Evolutionary conservation across 2,888 invertebrate species (phyloP).

Genomic region (Tholera decimalis): DNA sequence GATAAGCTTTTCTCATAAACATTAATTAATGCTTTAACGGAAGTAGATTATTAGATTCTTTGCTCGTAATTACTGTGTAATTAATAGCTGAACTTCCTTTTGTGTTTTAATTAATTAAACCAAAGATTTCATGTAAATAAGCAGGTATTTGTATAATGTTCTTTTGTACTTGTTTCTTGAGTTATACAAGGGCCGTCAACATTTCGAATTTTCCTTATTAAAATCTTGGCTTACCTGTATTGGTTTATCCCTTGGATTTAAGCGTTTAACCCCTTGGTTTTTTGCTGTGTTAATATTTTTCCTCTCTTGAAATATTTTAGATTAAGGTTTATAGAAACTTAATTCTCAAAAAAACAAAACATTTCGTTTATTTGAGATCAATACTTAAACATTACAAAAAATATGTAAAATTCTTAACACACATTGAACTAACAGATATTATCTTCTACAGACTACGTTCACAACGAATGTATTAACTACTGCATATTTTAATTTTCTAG

Average conservation of each 20-base stretch:
- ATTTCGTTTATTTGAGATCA: too few relatives aligned
- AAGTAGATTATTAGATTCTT: constrained; percentile 44
- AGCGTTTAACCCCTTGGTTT: not conserved
- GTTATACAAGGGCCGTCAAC: constrained; percentile 6
- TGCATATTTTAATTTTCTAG: constrained; percentile 36
- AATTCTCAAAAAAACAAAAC: too few relatives aligned
- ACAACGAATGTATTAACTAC: constrained; percentile 3
- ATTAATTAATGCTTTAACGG: constrained; percentile 54
- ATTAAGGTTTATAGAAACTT: too few relatives aligned
- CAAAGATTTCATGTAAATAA: constrained; percentile 46
- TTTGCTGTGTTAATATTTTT: not conserved
- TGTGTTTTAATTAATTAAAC: constrained; percentile 55
- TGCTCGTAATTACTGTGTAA: constrained; percentile 40
- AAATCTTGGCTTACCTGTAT: constrained; percentile 14
- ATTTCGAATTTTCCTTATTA: constrained; percentile 42
- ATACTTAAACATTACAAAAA: too few relatives aligned
- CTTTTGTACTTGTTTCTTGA: constrained; percentile 33
- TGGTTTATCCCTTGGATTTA: constrained; percentile 1
- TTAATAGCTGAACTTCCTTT: constrained; percentile 45
- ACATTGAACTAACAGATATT: too few relatives aligned
- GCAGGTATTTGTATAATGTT: constrained; percentile 38
- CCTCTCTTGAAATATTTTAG: too few relatives aligned
- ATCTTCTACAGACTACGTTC: too few relatives aligned
- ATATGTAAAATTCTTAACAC: too few relatives aligned
- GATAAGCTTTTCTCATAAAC: constrained; percentile 69